A percentile compares a stretch with the other conserved stretches of the same genome.
These are phyloP conservation scores for Notamacropus eugenii DNA, from an alignment of 2,797 vertebrate species.

Conservation along the genomic window DNA sequence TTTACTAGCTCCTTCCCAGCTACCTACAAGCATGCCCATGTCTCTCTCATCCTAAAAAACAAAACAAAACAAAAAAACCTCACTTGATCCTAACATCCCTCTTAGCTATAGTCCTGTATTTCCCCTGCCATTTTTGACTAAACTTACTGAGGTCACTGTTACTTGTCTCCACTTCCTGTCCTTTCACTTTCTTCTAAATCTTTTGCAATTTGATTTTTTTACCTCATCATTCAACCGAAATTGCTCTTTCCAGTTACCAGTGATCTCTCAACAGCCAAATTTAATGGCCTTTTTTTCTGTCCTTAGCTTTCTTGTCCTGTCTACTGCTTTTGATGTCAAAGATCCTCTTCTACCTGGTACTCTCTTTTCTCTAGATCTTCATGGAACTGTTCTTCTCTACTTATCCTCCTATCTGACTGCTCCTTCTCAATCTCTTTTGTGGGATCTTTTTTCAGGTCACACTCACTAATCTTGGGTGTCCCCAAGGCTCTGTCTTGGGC, in stretches of 20 bases:
- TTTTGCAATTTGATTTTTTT: background rate
- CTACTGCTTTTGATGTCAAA: background rate
- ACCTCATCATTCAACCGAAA: background rate
- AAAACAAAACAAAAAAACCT: background rate
- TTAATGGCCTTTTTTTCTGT: background rate
- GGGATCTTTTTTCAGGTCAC: too few species aligned
- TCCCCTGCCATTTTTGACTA: background rate
- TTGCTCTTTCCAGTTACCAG: background rate
- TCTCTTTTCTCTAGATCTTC: background rate
- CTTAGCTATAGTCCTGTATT: background rate
- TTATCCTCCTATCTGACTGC: background rate
- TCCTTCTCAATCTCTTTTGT: background rate
- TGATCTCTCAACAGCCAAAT: background rate
- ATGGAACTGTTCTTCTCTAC: background rate
- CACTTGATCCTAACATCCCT: background rate
- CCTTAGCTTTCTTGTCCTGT: background rate
- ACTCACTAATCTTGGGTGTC: too few species aligned
- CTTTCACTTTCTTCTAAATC: background rate
- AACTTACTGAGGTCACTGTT: background rate
- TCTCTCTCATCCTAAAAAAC: background rate
- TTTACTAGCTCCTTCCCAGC: background rate
- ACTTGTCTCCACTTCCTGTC: background rate
- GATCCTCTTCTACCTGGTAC: background rate
- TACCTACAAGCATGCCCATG: background rate
- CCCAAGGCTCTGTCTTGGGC: background rate